phyloP scores from a whole-genome alignment of 2,888 invertebrate genomes.

The Cephus runcator region DNA sequence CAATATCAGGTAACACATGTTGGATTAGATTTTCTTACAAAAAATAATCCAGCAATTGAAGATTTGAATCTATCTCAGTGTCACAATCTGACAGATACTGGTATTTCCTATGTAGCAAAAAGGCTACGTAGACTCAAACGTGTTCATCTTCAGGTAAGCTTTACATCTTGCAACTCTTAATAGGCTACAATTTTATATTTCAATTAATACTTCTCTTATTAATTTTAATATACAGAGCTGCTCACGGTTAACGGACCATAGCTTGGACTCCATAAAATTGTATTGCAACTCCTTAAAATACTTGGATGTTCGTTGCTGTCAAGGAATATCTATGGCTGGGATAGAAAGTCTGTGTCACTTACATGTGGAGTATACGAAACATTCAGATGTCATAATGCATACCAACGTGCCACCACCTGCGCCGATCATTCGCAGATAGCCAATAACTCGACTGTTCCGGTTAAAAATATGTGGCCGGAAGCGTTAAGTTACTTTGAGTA shows the following conservation, averaged over 20 bases:
- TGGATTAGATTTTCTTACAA: conserved; percentile 73
- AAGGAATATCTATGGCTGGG: conserved; percentile 66
- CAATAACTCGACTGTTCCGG: not conserved
- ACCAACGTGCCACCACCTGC: conserved; percentile 28
- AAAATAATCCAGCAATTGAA: conserved; percentile 77
- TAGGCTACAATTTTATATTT: not conserved
- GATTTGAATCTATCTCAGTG: conserved; percentile 75
- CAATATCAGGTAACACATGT: conserved; percentile 70
- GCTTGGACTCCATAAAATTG: conserved; percentile 67
- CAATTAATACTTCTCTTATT: not conserved
- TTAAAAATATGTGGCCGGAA: not conserved
- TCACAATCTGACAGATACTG: conserved; percentile 75
- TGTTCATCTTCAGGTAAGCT: conserved; percentile 70
- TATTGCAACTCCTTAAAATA: conserved; percentile 69
- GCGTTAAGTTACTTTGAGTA: not conserved
- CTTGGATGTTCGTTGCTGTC: conserved; percentile 71
- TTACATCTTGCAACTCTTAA: not conserved
- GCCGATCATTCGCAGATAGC: conserved; percentile 37
- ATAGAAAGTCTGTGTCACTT: conserved; percentile 35
- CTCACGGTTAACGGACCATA: conserved; percentile 71
- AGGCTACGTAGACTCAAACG: conserved; percentile 69
- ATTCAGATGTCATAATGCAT: conserved; percentile 19
- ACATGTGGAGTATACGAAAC: conserved; percentile 39
- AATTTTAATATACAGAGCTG: conserved; percentile 67
- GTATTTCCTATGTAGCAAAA: conserved; percentile 66